Conservation (phyloP, 2,113 vertebrate genomes). For the Penelope pileata region DNA sequence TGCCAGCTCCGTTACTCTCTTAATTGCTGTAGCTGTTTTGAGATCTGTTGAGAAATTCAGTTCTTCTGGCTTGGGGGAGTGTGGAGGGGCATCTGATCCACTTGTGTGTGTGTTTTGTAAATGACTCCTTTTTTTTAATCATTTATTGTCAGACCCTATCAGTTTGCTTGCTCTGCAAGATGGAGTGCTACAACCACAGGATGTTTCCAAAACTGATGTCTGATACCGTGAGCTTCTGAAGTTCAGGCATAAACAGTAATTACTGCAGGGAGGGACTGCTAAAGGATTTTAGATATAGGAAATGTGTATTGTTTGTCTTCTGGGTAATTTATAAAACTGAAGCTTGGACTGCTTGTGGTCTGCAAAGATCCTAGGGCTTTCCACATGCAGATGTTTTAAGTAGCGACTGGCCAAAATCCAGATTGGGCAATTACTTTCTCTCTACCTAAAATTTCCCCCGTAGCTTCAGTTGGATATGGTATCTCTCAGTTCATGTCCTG, state of each 20-base stretch:
- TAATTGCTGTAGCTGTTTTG: not conserved
- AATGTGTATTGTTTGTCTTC: not conserved
- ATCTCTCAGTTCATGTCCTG: not conserved
- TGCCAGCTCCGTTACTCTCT: not conserved
- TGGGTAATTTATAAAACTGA: not conserved
- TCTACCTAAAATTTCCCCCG: not conserved
- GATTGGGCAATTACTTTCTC: not conserved
- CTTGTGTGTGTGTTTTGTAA: not conserved
- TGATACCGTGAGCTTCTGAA: slow-evolving; percentile 62
- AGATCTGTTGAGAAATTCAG: not conserved
- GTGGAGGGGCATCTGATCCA: not conserved
- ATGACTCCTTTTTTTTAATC: not conserved
- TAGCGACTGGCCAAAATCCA: slow-evolving; percentile 8
- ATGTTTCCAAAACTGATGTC: slow-evolving; percentile 69
- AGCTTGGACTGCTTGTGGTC: not conserved
- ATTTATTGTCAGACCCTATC: slow-evolving; percentile 23
- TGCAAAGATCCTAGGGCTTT: slow-evolving; percentile 18
- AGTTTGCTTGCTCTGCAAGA: slow-evolving; percentile 41
- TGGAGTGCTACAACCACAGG: slow-evolving; percentile 50
- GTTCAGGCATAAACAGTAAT: slow-evolving; percentile 65
- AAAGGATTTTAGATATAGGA: slow-evolving; percentile 26
- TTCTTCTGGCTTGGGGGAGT: not conserved
- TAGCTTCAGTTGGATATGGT: not conserved
- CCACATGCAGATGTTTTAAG: not conserved
- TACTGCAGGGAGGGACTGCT: slow-evolving; percentile 52